Percentiles rank a stretch among this genome's conserved stretches.
phyloP scores from a whole-genome alignment of 2,113 vertebrate genomes.

The Amia ocellicauda region DNA sequence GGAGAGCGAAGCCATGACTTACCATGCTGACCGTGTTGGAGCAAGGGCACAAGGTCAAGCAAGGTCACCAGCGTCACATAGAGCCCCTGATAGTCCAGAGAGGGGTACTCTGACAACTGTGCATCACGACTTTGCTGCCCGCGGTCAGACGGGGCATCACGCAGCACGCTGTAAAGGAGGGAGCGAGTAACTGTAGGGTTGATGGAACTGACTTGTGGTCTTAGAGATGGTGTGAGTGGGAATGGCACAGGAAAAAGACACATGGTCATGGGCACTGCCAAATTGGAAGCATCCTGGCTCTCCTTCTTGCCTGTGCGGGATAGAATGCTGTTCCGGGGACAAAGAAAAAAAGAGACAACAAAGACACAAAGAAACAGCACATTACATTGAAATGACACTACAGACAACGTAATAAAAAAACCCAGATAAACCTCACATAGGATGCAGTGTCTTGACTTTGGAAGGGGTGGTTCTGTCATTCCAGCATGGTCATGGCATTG shows the following conservation, averaged over 20 bases:
- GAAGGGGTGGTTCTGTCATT: slow-evolving; percentile 41
- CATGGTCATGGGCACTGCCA: slow-evolving; percentile 99
- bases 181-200: slow-evolving; percentile 99
- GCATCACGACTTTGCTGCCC: slow-evolving; percentile 99
- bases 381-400: slow-evolving; percentile 99
- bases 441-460: slow-evolving; percentile 83
- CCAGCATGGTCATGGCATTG: slow-evolving; percentile 2
- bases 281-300: slow-evolving; percentile 99
- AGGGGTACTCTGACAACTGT: slow-evolving; percentile 99
- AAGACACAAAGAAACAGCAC: slow-evolving; percentile 99
- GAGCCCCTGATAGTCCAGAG: slow-evolving; percentile 99
- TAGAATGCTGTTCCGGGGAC: slow-evolving; percentile 99
- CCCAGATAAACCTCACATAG: slow-evolving; percentile 99
- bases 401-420: slow-evolving; percentile 99
- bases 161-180: slow-evolving; percentile 99
- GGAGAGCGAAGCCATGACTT: slow-evolving; percentile 62
- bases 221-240: slow-evolving; percentile 99
- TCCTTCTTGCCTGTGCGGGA: slow-evolving; percentile 99
- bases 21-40: slow-evolving; percentile 99
- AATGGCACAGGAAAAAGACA: slow-evolving; percentile 99
- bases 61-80: slow-evolving; percentile 99
- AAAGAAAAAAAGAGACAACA: slow-evolving; percentile 99
- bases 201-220: slow-evolving; percentile 99
- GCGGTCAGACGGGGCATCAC: slow-evolving; percentile 98
- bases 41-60: slow-evolving; percentile 99